Percentiles rank a stretch among this genome's conserved stretches.
Evolutionary conservation across 2,113 vertebrate genomes (phyloP).

Genomic region (Gymnarchus niloticus): DNA sequence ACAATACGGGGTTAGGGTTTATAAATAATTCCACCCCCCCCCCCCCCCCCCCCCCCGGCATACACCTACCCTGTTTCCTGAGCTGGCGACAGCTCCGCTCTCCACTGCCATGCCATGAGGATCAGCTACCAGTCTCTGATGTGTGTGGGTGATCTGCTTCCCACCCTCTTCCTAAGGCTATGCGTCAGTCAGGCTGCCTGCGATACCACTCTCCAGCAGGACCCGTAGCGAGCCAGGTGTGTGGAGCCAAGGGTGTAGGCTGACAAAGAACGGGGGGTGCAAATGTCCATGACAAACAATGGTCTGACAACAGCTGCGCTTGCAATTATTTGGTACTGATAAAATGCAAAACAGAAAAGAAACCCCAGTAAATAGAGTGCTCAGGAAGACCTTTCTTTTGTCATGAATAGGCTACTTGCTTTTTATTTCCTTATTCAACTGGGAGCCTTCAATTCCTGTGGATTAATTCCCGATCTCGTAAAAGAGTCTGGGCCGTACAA

Average conservation of each 20-base stretch:
- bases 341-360: slow-evolving; percentile 4
- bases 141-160: slow-evolving; percentile 9
- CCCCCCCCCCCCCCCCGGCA: no score
- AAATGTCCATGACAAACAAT: background rate
- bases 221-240: slow-evolving; percentile 6
- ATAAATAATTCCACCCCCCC: background rate
- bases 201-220: slow-evolving; percentile 7
- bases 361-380: background rate
- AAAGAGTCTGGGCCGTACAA: slow-evolving; percentile 32
- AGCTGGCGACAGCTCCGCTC: background rate
- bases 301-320: background rate
- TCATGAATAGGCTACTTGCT: slow-evolving; percentile 8
- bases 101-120: background rate
- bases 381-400: background rate
- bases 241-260: background rate
- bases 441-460: slow-evolving; percentile 19
- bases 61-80: background rate
- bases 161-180: background rate
- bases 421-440: slow-evolving; percentile 12
- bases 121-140: background rate
- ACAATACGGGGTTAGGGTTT: no score
- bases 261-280: background rate
- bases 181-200: slow-evolving; percentile 13
- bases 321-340: background rate
- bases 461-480: slow-evolving; percentile 29